phyloP scores from a whole-genome alignment of 2,113 vertebrate genomes.

The Nipponia nippon region DNA sequence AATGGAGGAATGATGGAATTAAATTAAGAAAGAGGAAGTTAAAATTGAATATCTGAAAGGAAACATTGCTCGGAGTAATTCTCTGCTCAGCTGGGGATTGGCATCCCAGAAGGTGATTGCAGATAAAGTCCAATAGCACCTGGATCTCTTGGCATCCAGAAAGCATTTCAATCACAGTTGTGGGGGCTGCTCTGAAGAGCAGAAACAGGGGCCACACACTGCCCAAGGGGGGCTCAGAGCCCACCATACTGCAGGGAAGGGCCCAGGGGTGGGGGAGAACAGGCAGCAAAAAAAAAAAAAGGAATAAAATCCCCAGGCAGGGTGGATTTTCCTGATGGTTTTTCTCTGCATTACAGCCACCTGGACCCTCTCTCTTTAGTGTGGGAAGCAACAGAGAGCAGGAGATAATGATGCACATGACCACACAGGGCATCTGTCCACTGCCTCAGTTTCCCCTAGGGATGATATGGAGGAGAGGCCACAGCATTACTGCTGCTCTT shows the following conservation, averaged over 20 bases:
- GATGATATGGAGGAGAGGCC: neutral
- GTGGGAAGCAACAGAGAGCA: neutral
- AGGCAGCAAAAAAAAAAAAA: no score
- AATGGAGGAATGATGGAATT: neutral
- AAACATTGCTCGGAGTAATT: neutral
- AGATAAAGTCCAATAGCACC: neutral
- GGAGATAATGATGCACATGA: neutral
- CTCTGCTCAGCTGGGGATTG: neutral
- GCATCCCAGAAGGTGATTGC: neutral
- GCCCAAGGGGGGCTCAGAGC: rapidly evolving
- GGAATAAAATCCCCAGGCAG: neutral
- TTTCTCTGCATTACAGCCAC: neutral
- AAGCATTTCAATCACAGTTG: neutral
- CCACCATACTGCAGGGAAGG: rapidly evolving
- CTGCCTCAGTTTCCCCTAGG: neutral
- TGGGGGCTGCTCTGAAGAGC: neutral
- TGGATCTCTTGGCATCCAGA: neutral
- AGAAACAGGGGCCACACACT: neutral
- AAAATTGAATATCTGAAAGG: neutral
- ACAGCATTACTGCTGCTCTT: neutral
- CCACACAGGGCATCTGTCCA: neutral
- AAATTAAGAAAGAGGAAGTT: neutral
- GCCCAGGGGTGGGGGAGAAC: neutral
- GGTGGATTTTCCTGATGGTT: neutral
- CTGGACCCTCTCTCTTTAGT: neutral